phyloP scores from a whole-genome alignment of 2,113 vertebrate genomes.

The Campylomormyrus numenius region DNA sequence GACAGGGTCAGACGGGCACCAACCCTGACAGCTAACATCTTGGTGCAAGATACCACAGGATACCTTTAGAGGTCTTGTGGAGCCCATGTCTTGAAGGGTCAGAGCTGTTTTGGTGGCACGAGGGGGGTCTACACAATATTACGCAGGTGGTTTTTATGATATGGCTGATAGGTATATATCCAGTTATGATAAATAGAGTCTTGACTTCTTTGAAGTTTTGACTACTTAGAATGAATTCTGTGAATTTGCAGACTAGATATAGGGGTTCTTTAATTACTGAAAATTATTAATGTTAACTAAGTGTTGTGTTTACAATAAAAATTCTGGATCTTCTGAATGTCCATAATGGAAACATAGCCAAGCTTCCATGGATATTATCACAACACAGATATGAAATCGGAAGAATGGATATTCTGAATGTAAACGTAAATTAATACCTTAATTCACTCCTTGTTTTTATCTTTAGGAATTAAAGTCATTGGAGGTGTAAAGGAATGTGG shows the following conservation, averaged over 20 bases:
- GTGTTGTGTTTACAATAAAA: neutral
- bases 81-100: neutral
- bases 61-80: neutral
- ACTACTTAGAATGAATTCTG: neutral
- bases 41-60: neutral
- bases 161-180: neutral
- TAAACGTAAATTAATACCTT: neutral
- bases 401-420: neutral
- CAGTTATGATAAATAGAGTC: neutral
- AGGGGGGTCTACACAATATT: neutral
- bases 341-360: neutral
- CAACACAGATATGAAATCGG: neutral
- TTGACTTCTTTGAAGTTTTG: neutral
- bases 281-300: neutral
- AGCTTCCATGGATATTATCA: neutral
- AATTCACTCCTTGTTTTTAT: neutral
- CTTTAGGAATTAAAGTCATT: slow-evolving; percentile 79
- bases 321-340: neutral
- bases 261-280: neutral
- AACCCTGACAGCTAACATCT: neutral
- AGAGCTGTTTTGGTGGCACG: neutral
- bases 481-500: slow-evolving; percentile 79
- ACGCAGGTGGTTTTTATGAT: neutral
- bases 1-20: neutral
- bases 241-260: neutral